Base-by-base conservation (phyloP, 2,888 invertebrate genomes). In the Machimus atricapillus region DNA sequence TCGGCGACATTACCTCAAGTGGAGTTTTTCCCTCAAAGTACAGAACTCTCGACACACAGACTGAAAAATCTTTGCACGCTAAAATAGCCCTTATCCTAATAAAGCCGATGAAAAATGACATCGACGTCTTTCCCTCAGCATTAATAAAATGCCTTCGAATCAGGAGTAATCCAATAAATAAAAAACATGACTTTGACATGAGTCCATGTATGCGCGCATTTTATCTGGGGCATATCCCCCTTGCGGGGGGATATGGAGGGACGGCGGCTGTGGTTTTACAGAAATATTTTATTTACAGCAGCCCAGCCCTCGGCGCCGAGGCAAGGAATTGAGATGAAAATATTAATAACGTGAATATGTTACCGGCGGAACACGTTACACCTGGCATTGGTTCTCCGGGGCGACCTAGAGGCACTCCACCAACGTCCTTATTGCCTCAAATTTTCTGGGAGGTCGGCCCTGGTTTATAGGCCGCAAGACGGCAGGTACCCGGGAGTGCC, bases 161-260 rank as follows among this genome's bases (percentile, higher is more conserved):
- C 88, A 88, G 85, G 52, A 31, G 81, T 87, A 87, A 87, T 87
- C 88, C 87, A 88, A 88, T 88, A 87, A 88, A 88, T 87, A 87
- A 88, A 88, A 88, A 83, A 85, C 77, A 77, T 85, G 43, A 78
- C 77, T 77, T 77, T 77, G 78, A 52, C 77, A 85, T 43, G 76
- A 87, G 83, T 56, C 58, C 77, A 56, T 85, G 74, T 85, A 85
- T 73, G 85, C 74, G 82, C 82, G 66, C 82, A 66, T 52, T 82
- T 78, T 77, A 56, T 23, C 77, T 73, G 73, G 77, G 86, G 56
- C 58, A 79, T 31, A 19, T 73, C 43, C 34, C 58, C 78, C 23
- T n/a, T 16, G 66, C 73, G 16, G 19, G 31, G 46, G 77, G n/a
- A n/a, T n/a, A n/a, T 23, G 46, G 9, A 66, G 34, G 52, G 52